phyloP scores from a whole-genome alignment of 1,140 invertebrate species.

The Saccostrea echinata region DNA sequence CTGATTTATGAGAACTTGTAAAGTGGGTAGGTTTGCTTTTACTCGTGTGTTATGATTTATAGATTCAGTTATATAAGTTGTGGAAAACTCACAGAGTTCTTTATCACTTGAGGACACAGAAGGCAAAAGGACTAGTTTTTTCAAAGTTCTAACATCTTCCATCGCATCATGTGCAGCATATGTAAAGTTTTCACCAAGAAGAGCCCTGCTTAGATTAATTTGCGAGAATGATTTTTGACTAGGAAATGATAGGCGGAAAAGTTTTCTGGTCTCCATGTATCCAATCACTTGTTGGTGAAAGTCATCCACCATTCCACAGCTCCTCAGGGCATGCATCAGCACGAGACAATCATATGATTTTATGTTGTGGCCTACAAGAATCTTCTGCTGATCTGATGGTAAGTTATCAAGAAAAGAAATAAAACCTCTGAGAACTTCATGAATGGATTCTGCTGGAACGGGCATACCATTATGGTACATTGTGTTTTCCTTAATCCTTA shows the following conservation, averaged over 20 bases:
- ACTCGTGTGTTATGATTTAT: not conserved
- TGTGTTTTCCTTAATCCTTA: not conserved
- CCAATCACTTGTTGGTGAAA: not conserved
- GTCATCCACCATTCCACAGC: not conserved
- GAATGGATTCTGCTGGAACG: not conserved
- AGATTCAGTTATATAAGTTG: not conserved
- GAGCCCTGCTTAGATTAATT: not conserved
- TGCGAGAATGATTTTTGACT: not conserved
- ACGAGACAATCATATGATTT: not conserved
- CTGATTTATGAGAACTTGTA: not conserved
- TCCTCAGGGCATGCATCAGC: not conserved
- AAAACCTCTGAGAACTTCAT: not conserved
- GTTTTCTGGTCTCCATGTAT: not conserved
- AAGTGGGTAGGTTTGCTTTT: not conserved
- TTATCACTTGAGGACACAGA: not conserved
- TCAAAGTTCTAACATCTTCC: not conserved
- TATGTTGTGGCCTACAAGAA: not conserved
- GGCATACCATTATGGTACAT: not conserved
- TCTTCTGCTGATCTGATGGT: not conserved
- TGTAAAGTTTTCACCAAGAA: not conserved
- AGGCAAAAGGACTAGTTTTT: not conserved
- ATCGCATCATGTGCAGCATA: not conserved
- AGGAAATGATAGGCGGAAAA: not conserved
- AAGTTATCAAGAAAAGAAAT: not conserved
- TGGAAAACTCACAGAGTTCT: not conserved